Evolutionary conservation across 2,113 vertebrate genomes (phyloP), one percentile per base, ranked within the genome.

Genomic region (Odontophorus gujanensis): DNA sequence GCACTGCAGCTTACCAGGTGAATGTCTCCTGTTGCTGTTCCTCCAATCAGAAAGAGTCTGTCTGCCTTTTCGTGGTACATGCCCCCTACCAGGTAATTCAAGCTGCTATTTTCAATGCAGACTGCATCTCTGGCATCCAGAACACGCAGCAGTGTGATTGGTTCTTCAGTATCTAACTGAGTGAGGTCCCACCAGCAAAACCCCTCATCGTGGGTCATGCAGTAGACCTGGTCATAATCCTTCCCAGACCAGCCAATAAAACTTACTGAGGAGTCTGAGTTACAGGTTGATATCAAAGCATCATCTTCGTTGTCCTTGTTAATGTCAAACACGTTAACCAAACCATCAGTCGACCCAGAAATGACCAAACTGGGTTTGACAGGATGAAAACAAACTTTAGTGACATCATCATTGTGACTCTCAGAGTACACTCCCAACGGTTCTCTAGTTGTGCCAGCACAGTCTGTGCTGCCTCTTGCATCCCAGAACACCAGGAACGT

Each of bases 401-500:
- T 99, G 97, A 99, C 84, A 85, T 99, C 99, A 91, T 99, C 98
- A 34, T 98, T 99, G 92, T 99, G 99, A 11, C 99, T 99, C 97
- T 99, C 99, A 1, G 98, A 99, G 88, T 99, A 99, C 36, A 98
- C 97, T n/a, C 99, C 99, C 45, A 99, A 97, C 9, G 98, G 98
- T 20, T 97, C 95, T 91, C 86, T 97, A 2, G 87, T 7, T 15
- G 80, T 3, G 11, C 95, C 40, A 16, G 84, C 43, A 32, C 85
- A 94, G 73, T 96, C 83, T 15, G 97, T 95, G 62, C 90, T 2
- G 18, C 97, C 97, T 77, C 99, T 98, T 6, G 96, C 95, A 87
- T 99, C 99, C 99, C 99, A 99, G 85, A 99, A 99, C 26, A 99
- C 97, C 95, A 99, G 96, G 73, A 99, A 98, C 1, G 98, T 95